Evolutionary conservation across 2,797 vertebrate genomes (phyloP).

Genomic region (Falco rusticolus): DNA sequence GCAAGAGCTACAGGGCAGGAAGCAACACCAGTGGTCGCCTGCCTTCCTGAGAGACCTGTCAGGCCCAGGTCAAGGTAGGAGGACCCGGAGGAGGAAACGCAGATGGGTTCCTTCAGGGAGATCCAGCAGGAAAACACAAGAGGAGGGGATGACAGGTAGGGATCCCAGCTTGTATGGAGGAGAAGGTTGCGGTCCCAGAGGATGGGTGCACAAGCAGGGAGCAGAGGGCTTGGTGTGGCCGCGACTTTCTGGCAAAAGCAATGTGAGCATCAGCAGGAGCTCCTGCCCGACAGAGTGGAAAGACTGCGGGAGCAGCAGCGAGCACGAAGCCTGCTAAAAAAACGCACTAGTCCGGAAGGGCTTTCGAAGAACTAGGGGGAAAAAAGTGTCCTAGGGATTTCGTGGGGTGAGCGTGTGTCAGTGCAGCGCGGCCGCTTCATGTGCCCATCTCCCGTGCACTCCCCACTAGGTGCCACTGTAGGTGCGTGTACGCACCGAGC

Average conservation of each 20-base stretch:
- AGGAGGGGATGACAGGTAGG: neutral
- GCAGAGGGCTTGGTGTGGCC: neutral
- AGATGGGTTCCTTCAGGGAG: rapidly evolving
- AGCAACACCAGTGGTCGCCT: neutral
- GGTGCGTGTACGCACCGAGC: rapidly evolving
- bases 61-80: constrained; percentile 23
- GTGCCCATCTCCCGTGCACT: neutral
- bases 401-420: rapidly evolving
- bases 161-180: neutral
- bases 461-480: constrained; percentile 76
- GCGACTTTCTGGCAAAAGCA: neutral
- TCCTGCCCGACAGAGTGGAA: neutral
- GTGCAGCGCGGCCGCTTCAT: neutral
- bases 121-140: neutral
- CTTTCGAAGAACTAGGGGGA: neutral
- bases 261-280: neutral
- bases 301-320: rapidly evolving
- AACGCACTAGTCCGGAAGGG: rapidly evolving
- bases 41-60: constrained; percentile 33
- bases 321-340: neutral
- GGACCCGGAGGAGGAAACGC: neutral
- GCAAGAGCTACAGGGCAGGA: neutral
- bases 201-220: neutral
- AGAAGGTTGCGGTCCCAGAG: neutral
- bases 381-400: neutral